Conservation (phyloP, 2,888 invertebrate genomes). For the Tenthredo amoena region DNA sequence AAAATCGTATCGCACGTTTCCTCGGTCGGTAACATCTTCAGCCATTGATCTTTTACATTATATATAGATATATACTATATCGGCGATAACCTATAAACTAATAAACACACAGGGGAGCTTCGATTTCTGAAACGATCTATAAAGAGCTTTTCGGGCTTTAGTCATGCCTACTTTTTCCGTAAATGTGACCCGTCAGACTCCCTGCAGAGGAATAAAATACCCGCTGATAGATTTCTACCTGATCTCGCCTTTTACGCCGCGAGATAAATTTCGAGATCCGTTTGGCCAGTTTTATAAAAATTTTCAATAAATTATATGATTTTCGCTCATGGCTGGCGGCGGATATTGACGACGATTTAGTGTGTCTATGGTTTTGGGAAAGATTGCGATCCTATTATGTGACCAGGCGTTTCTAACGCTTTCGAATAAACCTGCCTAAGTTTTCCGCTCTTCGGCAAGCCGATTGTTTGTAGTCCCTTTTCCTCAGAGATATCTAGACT, state of each 20-base stretch:
- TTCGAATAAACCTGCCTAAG: neutral
- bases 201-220: slow-evolving; percentile 63
- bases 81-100: slow-evolving; percentile 30
- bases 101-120: slow-evolving; percentile 11
- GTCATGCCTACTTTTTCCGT: neutral
- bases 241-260: neutral
- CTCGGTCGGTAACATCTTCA: neutral
- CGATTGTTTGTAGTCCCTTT: slow-evolving; percentile 40
- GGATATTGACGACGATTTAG: slow-evolving; percentile 63
- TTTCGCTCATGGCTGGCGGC: no score
- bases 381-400: slow-evolving; percentile 63
- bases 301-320: neutral
- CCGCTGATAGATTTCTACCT: neutral
- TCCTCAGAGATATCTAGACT: neutral
- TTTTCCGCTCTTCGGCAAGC: neutral
- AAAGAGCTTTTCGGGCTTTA: slow-evolving; percentile 51
- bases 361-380: slow-evolving; percentile 61
- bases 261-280: neutral
- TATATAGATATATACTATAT: neutral
- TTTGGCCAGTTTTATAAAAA: neutral
- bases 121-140: slow-evolving; percentile 56
- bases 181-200: slow-evolving; percentile 54
- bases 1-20: neutral
- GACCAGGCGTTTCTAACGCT: neutral
- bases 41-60: neutral